Evolutionary conservation across 2,888 invertebrate species (phyloP).

Genomic region (Lamellibrachia columna): DNA sequence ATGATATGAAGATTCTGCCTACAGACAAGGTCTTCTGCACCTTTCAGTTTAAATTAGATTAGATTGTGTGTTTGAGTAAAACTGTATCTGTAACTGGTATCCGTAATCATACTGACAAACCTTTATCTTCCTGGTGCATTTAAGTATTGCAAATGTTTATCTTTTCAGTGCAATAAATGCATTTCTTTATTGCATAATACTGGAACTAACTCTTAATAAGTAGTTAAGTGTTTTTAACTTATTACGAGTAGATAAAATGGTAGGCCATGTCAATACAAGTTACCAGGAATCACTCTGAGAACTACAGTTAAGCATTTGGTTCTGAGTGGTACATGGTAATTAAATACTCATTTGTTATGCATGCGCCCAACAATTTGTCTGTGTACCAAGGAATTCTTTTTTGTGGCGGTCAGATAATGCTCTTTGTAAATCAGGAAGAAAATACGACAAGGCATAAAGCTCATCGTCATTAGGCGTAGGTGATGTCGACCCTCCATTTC

Average conservation of each 20-base stretch:
- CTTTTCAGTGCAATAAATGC: neutral
- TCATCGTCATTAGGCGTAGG: too few relatives aligned
- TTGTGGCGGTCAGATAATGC: neutral
- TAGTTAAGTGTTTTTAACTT: neutral
- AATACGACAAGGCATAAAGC: too few relatives aligned
- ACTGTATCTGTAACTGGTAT: neutral
- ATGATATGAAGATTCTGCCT: neutral
- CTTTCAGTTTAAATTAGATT: neutral
- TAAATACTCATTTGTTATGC: neutral
- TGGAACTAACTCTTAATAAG: neutral
- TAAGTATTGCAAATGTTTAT: neutral
- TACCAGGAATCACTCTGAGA: too few relatives aligned
- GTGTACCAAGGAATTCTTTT: neutral
- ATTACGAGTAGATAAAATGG: neutral
- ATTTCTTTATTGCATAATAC: neutral
- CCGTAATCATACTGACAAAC: neutral
- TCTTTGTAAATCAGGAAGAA: too few relatives aligned
- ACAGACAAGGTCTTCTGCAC: neutral
- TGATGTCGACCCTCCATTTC: too few relatives aligned
- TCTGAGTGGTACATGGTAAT: too few relatives aligned
- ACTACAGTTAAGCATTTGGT: too few relatives aligned
- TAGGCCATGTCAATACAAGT: neutral
- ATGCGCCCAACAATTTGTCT: neutral
- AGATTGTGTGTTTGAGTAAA: neutral
- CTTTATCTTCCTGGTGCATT: constrained; percentile 3